phyloP scores from a whole-genome alignment of 2,888 invertebrate genomes.

The Ischnus inquisitorius region DNA sequence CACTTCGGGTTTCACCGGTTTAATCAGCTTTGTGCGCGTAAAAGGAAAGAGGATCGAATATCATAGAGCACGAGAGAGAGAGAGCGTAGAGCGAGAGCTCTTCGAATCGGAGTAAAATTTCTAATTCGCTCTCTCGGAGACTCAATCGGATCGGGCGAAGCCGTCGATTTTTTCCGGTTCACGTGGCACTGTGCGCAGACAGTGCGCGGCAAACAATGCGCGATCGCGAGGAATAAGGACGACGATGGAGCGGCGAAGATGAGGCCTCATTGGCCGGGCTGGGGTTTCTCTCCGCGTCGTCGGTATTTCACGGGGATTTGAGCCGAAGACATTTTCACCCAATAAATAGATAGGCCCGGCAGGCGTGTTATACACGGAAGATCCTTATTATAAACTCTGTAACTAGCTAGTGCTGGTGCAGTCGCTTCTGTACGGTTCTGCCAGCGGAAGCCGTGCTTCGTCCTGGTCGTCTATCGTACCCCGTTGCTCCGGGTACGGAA shows the following conservation, averaged over 20 bases:
- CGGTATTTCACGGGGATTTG: conserved; percentile 85
- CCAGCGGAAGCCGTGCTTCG: conserved; percentile 42
- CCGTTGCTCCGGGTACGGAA: conserved; percentile 79
- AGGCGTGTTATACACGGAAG: conserved; percentile 82
- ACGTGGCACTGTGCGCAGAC: conserved; percentile 71
- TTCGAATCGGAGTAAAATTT: conserved; percentile 39
- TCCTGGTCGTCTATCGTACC: conserved; percentile 67
- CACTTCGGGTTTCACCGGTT: background rate
- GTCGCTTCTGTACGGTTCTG: conserved; percentile 61
- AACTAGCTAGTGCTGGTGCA: conserved; percentile 79
- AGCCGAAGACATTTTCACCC: conserved; percentile 85
- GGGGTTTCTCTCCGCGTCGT: conserved; percentile 66
- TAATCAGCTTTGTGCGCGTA: conserved; percentile 22
- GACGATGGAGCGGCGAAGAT: background rate
- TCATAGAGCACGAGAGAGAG: background rate
- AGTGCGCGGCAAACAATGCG: conserved; percentile 78
- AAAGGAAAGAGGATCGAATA: background rate
- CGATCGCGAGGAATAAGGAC: conserved; percentile 66
- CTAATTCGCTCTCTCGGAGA: conserved; percentile 47
- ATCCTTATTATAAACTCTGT: conserved; percentile 85
- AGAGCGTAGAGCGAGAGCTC: background rate
- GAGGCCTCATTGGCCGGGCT: conserved; percentile 15
- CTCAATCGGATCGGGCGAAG: conserved; percentile 68
- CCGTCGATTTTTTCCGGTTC: conserved; percentile 78
- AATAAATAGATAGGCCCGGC: conserved; percentile 84